Percentiles rank a stretch among this genome's conserved stretches.
Evolutionary conservation across 2,113 vertebrate species (phyloP).

Genomic region (Anhinga rufa): DNA sequence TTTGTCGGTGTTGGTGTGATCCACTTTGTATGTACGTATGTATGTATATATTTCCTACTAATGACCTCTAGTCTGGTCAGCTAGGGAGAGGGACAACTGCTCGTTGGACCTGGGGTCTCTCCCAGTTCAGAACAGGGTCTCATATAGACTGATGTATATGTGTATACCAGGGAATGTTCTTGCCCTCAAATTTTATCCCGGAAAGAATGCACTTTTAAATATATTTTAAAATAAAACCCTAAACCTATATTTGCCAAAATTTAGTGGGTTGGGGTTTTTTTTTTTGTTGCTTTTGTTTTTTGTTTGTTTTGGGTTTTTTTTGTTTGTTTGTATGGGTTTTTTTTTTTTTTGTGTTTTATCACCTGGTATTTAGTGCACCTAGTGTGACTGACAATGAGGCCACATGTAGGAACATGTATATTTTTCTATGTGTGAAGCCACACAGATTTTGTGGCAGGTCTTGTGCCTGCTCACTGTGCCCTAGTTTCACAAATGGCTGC

Average conservation of each 20-base stretch:
- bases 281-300: neutral
- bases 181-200: neutral
- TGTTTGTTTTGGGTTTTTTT: neutral
- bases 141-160: no score
- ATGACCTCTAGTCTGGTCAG: neutral
- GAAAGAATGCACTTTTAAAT: neutral
- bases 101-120: neutral
- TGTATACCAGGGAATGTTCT: neutral
- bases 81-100: no score
- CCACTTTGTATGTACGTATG: neutral
- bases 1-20: neutral
- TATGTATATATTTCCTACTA: neutral
- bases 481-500: neutral
- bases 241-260: neutral
- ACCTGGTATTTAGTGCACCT: neutral
- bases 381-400: neutral
- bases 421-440: neutral
- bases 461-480: neutral
- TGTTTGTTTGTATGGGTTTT: neutral
- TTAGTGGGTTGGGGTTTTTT: neutral
- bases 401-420: accelerated
- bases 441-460: neutral
- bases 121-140: neutral
- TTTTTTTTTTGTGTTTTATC: neutral
- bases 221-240: neutral